phyloP scores from a whole-genome alignment of 2,113 vertebrate species.

The Ovis aries region DNA sequence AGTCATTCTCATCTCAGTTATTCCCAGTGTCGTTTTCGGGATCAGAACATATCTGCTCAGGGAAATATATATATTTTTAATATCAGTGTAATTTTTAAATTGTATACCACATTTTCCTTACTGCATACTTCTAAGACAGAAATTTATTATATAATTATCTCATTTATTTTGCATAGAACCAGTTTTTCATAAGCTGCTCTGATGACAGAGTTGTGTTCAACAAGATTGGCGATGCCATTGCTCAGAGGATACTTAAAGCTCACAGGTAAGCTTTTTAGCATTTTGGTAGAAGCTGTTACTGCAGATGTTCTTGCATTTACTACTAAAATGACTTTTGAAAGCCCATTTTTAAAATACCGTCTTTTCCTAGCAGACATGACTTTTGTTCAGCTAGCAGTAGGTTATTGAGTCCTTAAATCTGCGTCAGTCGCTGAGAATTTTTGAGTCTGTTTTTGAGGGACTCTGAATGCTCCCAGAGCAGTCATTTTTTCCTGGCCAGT shows the following conservation, averaged over 20 bases:
- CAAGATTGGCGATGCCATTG: conserved; percentile 92
- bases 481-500: conserved; percentile 26
- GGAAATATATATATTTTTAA: not conserved
- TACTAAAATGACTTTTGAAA: not conserved
- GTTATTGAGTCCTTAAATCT: not conserved
- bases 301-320: not conserved
- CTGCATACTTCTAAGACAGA: not conserved
- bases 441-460: not conserved
- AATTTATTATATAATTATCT: not conserved
- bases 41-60: not conserved
- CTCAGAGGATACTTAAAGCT: conserved; percentile 91
- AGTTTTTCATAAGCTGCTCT: conserved; percentile 98
- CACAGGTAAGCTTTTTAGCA: conserved; percentile 83
- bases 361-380: not conserved
- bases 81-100: not conserved
- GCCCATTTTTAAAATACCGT: not conserved
- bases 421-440: not conserved
- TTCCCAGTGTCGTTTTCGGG: not conserved
- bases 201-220: conserved; percentile 94
- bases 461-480: not conserved
- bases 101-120: not conserved
- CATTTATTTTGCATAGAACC: conserved; percentile 85
- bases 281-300: not conserved
- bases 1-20: not conserved
- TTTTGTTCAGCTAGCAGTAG: not conserved